Evolutionary conservation across 1,140 invertebrate genomes (phyloP).

Genomic region (Pseudomyrmex cubaensis): DNA sequence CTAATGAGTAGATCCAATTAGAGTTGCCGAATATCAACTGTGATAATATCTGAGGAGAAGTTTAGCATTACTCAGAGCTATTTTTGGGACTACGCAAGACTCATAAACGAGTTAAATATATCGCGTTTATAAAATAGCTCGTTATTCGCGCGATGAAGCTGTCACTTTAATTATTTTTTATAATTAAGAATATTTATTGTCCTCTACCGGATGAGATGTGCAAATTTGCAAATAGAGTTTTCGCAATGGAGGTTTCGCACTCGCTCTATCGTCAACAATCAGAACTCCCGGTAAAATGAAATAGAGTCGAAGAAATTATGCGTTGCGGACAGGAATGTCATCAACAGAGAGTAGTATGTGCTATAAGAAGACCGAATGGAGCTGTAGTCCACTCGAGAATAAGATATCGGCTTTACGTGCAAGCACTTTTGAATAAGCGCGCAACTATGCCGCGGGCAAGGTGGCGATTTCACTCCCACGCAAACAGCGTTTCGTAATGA

Average conservation of each 20-base stretch:
- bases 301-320: slow-evolving; percentile 77
- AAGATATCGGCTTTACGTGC: slow-evolving; percentile 84
- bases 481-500: slow-evolving; percentile 28
- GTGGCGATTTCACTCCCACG: slow-evolving; percentile 68
- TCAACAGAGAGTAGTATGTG: slow-evolving; percentile 74
- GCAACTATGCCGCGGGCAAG: slow-evolving; percentile 67
- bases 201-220: background rate
- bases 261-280: slow-evolving; percentile 57
- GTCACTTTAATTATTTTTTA: background rate
- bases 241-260: too few relatives aligned
- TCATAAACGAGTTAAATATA: background rate
- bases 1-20: background rate
- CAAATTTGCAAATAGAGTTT: background rate
- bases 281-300: slow-evolving; percentile 41
- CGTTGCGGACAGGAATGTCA: slow-evolving; percentile 82
- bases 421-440: slow-evolving; percentile 78
- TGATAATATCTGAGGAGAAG: background rate
- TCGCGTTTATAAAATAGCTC: background rate
- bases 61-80: too few relatives aligned
- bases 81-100: background rate
- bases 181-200: background rate
- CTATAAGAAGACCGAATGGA: slow-evolving; percentile 84
- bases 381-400: slow-evolving; percentile 79
- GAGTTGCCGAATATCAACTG: background rate
- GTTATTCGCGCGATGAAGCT: background rate